phyloP scores from a whole-genome alignment of 2,888 invertebrate genomes.

The Apamea crenata region DNA sequence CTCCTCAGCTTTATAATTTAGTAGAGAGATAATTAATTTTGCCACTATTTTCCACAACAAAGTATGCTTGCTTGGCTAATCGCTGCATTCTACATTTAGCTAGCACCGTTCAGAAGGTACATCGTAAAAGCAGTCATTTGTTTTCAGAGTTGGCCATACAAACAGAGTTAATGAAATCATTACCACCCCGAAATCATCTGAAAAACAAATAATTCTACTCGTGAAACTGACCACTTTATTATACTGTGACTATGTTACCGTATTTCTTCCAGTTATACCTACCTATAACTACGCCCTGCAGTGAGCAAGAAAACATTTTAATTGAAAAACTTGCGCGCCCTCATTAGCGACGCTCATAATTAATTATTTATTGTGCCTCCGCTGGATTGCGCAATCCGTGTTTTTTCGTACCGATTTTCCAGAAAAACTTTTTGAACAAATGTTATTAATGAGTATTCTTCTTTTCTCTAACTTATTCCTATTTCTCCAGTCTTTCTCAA shows the following conservation, averaged over 20 bases:
- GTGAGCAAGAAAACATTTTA: constrained; percentile 62
- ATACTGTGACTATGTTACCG: neutral
- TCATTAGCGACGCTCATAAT: constrained; percentile 64
- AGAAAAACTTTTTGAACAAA: constrained; percentile 25
- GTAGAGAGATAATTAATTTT: neutral
- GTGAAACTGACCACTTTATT: neutral
- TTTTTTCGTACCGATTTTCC: constrained; percentile 24
- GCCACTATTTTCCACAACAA: neutral
- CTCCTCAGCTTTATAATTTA: too few species aligned
- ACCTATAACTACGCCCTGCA: neutral
- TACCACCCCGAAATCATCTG: neutral
- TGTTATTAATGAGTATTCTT: neutral
- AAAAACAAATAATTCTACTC: neutral
- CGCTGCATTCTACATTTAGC: neutral
- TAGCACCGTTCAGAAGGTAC: neutral
- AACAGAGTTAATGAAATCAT: too few species aligned
- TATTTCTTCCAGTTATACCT: neutral
- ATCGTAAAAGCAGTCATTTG: neutral
- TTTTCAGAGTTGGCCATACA: neutral
- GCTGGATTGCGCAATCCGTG: constrained; percentile 30
- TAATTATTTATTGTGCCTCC: constrained; percentile 67
- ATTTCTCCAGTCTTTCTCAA: neutral
- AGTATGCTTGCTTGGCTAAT: neutral
- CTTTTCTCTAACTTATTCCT: constrained; percentile 6
- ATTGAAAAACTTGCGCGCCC: constrained; percentile 69